Conservation (phyloP, 30 jellyfish, hydroid and myxozoan species). For the Rhopilema esculentum region DNA sequence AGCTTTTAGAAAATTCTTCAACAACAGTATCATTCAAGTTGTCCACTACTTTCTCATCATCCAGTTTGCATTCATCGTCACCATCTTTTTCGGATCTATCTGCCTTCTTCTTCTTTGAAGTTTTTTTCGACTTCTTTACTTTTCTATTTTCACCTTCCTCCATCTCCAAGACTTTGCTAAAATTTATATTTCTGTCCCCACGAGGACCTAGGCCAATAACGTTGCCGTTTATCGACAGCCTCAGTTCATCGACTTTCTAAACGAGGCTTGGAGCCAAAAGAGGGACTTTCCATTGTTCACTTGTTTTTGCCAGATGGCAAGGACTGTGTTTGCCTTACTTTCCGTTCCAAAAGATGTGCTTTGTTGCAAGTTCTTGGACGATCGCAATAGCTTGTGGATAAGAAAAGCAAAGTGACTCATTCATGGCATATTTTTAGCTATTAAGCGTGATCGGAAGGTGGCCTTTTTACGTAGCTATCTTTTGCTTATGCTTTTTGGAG, state of each 20-base stretch:
- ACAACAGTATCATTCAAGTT: neutral
- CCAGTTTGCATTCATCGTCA: neutral
- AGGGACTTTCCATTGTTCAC: too few species aligned
- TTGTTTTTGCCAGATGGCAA: too few species aligned
- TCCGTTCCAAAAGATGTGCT: neutral
- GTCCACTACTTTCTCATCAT: neutral
- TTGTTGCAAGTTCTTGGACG: neutral
- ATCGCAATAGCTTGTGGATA: neutral
- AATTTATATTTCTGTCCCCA: too few species aligned
- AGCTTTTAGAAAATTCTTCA: too few species aligned
- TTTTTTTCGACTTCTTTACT: neutral
- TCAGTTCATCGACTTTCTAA: too few species aligned
- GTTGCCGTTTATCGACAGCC: too few species aligned
- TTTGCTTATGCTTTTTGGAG: too few species aligned
- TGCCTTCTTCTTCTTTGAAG: neutral
- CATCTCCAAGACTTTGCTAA: too few species aligned
- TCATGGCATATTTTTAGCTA: neutral
- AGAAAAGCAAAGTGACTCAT: neutral
- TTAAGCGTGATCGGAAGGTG: too few species aligned
- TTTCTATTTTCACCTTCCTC: neutral
- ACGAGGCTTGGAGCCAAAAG: too few species aligned
- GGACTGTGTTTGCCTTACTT: neutral
- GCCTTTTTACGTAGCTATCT: too few species aligned
- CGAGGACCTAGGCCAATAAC: too few species aligned
- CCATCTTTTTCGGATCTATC: neutral